phyloP scores from a whole-genome alignment of 2,113 vertebrate species.

The Gracilinanus agilis region DNA sequence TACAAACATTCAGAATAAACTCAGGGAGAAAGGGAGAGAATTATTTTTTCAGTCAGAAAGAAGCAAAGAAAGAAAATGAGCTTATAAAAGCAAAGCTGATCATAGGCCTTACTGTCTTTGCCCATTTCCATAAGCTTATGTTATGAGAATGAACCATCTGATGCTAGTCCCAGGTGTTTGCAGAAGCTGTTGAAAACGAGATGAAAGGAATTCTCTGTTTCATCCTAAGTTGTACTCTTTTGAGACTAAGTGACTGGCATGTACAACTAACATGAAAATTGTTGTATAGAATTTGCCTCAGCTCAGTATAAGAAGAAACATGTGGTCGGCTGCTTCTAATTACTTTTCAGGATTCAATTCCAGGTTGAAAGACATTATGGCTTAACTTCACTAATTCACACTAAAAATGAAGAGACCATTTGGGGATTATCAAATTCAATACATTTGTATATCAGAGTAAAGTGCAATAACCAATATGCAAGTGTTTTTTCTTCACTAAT shows the following conservation, averaged over 20 bases:
- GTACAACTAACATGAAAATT: neutral
- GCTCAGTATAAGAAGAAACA: neutral
- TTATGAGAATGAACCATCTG: conserved; percentile 3
- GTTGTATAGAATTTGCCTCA: conserved; percentile 1
- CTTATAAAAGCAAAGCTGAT: neutral
- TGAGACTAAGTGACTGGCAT: neutral
- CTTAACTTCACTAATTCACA: neutral
- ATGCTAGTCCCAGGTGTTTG: neutral
- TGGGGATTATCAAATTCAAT: neutral
- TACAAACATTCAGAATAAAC: conserved; percentile 1
- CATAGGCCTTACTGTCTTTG: neutral
- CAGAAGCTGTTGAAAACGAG: conserved; percentile 25
- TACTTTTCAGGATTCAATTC: neutral
- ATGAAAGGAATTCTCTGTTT: neutral
- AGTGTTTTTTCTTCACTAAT: neutral
- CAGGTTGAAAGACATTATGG: conserved; percentile 12
- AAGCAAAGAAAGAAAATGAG: neutral
- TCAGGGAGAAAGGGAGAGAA: neutral
- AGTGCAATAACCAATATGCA: neutral
- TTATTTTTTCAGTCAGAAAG: neutral
- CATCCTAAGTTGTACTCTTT: conserved; percentile 22
- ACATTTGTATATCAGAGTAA: neutral
- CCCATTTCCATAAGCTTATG: neutral
- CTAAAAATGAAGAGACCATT: neutral
- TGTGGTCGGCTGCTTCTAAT: neutral